A percentile compares a stretch with the other conserved stretches of the same genome.
These are phyloP conservation scores for Cephus sareptanus DNA, from an alignment of 2,888 invertebrate species.

Conservation along the genomic window DNA sequence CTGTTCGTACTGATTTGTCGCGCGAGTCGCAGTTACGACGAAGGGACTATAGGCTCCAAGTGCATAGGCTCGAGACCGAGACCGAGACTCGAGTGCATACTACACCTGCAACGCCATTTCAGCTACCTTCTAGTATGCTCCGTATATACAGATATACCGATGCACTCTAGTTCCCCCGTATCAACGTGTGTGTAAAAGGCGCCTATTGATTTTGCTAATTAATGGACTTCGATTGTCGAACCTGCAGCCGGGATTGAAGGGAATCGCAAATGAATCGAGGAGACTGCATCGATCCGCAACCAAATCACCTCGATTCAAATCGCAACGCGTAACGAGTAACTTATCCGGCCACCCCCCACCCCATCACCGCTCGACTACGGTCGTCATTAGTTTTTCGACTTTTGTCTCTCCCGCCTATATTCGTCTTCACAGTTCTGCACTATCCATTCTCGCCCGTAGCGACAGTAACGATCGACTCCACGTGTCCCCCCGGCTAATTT, in stretches of 20 bases:
- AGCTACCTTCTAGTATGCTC: constrained; percentile 9
- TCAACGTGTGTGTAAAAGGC: constrained; percentile 11
- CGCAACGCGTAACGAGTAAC: no score
- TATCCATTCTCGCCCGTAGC: no score
- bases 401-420: no score
- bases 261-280: not conserved
- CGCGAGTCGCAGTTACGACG: not conserved
- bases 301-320: no score
- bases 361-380: no score
- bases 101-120: constrained; percentile 13
- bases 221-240: constrained; percentile 1
- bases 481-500: no score
- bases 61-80: constrained; percentile 1
- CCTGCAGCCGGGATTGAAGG: not conserved
- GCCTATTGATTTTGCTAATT: constrained; percentile 23
- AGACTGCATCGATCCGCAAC: no score
- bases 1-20: not conserved
- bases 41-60: not conserved
- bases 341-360: no score
- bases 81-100: not conserved
- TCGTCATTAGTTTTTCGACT: no score
- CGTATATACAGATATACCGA: not conserved
- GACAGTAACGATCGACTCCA: no score
- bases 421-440: no score
- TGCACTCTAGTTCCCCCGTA: not conserved